These are phyloP conservation scores for Leptopilina syphax DNA, from an alignment of 2,888 invertebrate genomes.

Conservation along the genomic window DNA sequence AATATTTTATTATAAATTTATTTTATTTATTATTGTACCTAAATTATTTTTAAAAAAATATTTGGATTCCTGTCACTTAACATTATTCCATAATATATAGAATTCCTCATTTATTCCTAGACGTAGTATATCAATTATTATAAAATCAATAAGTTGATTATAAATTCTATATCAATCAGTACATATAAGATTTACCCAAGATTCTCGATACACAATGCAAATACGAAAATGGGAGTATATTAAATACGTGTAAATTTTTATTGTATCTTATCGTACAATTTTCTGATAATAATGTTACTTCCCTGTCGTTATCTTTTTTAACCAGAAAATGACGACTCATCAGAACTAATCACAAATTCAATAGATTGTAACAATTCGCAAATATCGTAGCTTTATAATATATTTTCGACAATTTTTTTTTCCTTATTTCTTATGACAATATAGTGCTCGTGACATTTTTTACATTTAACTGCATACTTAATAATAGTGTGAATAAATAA, in stretches of 20 bases:
- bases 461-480: no score
- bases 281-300: slow-evolving; percentile 10
- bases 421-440: no score
- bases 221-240: neutral
- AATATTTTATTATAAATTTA: no score
- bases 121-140: neutral
- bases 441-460: no score
- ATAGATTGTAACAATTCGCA: neutral
- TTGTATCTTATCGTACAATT: neutral
- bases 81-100: no score
- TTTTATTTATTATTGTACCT: no score
- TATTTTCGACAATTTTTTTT: no score
- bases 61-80: no score
- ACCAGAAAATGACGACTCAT: neutral
- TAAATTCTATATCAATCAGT: neutral
- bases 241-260: neutral
- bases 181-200: neutral
- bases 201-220: neutral
- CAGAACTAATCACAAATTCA: neutral
- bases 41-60: no score
- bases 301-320: neutral
- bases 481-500: neutral
- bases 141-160: neutral
- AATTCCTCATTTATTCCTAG: no score
- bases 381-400: neutral